Conservation (phyloP, 2,113 vertebrate species). For the Prunella fulvescens region DNA sequence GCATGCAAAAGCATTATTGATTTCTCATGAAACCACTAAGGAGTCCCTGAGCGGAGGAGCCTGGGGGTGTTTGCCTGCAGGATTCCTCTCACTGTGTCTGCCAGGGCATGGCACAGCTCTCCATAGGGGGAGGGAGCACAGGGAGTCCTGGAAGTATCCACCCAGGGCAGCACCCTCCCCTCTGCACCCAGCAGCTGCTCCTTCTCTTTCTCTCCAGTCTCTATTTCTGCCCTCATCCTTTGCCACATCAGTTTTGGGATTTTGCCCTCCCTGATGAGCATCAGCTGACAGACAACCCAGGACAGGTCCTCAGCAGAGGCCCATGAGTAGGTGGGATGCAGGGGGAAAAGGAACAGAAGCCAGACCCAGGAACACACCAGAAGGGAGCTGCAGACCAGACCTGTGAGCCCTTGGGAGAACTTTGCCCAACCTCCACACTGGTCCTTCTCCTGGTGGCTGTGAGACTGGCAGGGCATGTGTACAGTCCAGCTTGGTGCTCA, state of each 20-base stretch:
- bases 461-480: accelerated
- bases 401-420: accelerated
- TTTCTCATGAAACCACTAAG: conserved; percentile 42
- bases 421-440: accelerated
- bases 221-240: neutral
- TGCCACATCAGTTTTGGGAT: neutral
- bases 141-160: neutral
- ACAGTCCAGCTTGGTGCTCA: neutral
- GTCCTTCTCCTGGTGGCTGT: neutral
- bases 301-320: neutral
- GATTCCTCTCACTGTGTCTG: neutral
- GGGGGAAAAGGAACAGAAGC: neutral
- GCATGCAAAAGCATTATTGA: conserved; percentile 51
- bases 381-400: neutral
- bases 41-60: neutral
- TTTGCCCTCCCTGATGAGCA: accelerated
- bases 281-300: neutral
- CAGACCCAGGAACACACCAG: neutral
- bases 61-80: neutral
- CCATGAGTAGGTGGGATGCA: neutral
- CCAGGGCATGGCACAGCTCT: neutral
- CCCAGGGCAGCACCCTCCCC: neutral
- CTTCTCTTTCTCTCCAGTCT: neutral
- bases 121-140: accelerated
- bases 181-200: neutral